Conservation (phyloP, 2,113 vertebrate species). For the Nothoprocta pentlandii region DNA sequence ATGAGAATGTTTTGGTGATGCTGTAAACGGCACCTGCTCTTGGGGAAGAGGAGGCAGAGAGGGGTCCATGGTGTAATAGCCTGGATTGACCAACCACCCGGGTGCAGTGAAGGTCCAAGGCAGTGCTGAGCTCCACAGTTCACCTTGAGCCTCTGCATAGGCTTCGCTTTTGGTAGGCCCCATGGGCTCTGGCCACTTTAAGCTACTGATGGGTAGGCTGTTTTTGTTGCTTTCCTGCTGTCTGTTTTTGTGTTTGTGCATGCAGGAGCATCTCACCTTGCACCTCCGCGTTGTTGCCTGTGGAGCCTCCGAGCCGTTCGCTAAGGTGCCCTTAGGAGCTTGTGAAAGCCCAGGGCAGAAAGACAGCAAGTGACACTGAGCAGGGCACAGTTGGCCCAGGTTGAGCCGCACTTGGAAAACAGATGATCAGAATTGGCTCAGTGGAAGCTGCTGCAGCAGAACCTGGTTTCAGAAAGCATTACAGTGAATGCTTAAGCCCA, state of each 20-base stretch:
- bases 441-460: background rate
- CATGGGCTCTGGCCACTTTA: background rate
- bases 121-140: background rate
- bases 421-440: background rate
- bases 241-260: too few relatives aligned
- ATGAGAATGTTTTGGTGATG: background rate
- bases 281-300: background rate
- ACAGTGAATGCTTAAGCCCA: background rate
- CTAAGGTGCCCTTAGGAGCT: background rate
- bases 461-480: background rate
- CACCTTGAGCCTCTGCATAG: background rate
- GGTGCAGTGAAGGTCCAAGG: background rate
- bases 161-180: background rate
- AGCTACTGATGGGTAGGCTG: background rate
- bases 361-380: background rate
- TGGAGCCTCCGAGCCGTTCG: background rate
- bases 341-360: background rate
- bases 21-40: background rate
- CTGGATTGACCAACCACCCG: background rate
- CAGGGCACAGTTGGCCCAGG: background rate
- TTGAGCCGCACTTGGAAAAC: slow-evolving; percentile 14
- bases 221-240: too few relatives aligned
- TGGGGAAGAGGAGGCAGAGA: background rate
- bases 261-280: background rate
- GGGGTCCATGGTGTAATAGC: background rate